Evolutionary conservation across 1,140 invertebrate species (phyloP).

Genomic region (Diploscapter pachys): DNA sequence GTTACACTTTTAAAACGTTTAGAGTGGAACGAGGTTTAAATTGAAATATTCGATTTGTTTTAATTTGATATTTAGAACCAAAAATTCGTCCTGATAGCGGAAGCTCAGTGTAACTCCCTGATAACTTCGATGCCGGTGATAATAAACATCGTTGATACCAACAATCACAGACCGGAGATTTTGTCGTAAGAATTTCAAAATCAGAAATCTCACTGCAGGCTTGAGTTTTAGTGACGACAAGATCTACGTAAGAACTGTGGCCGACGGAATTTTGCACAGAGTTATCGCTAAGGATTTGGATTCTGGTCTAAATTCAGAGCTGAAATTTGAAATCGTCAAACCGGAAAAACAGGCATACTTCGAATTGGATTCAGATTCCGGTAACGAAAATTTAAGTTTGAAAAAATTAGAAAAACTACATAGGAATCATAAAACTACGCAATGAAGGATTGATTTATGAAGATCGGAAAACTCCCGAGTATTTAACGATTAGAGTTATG

Average conservation of each 20-base stretch:
- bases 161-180: slow-evolving; percentile 57
- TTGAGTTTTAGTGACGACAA: slow-evolving; percentile 33
- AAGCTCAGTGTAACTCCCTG: no score
- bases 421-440: slow-evolving; percentile 8
- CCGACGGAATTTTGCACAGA: neutral
- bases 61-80: no score
- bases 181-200: slow-evolving; percentile 28
- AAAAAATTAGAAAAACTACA: neutral
- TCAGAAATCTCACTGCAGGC: neutral
- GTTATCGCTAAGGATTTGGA: slow-evolving; percentile 55
- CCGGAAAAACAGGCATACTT: neutral
- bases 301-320: slow-evolving; percentile 45
- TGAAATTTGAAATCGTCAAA: slow-evolving; percentile 35
- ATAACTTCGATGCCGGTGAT: slow-evolving; percentile 37
- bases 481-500: slow-evolving; percentile 16
- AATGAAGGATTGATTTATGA: no score
- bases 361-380: slow-evolving; percentile 25
- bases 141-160: slow-evolving; percentile 58
- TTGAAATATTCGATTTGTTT: no score
- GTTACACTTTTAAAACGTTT: no score
- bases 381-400: slow-evolving; percentile 16
- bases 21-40: no score
- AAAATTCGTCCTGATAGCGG: no score
- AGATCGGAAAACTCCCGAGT: slow-evolving; percentile 1
- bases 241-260: slow-evolving; percentile 1